These are phyloP conservation scores for Dexiosoma caninum DNA, from an alignment of 2,888 invertebrate genomes.

Conservation along the genomic window DNA sequence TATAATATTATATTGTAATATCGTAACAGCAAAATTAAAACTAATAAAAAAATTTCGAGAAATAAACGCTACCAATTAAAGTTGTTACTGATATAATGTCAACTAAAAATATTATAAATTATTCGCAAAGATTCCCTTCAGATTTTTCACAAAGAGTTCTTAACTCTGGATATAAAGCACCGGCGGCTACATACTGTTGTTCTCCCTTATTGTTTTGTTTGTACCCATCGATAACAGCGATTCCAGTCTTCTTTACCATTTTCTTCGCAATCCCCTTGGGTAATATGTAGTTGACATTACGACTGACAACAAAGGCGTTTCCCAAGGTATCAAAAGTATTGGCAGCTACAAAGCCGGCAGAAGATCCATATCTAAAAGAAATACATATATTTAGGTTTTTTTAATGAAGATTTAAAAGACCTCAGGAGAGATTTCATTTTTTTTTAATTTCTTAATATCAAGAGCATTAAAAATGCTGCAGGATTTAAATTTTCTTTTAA, in stretches of 20 bases:
- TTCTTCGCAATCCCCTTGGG: conserved; percentile 83
- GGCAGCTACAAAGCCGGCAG: conserved; percentile 82
- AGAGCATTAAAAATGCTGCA: too few species aligned
- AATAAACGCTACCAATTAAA: too few species aligned
- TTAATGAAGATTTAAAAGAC: too few species aligned
- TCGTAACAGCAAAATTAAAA: too few species aligned
- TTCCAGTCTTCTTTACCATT: conserved; percentile 82
- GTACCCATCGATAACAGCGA: conserved; percentile 79
- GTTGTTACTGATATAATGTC: too few species aligned
- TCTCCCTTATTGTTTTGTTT: conserved; percentile 69
- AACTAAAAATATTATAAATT: too few species aligned
- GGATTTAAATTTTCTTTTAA: too few species aligned
- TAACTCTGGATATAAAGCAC: conserved; percentile 74
- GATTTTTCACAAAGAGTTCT: conserved; percentile 67
- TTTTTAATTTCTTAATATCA: too few species aligned
- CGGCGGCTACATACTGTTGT: conserved; percentile 72
- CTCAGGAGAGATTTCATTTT: background rate
- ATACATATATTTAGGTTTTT: too few species aligned
- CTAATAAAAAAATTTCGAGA: too few species aligned
- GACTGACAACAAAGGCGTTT: conserved; percentile 83
- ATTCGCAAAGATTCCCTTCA: background rate
- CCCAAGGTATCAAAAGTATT: conserved; percentile 84
- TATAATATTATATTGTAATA: too few species aligned
- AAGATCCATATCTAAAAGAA: conserved; percentile 83
- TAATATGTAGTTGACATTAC: conserved; percentile 83